These are phyloP conservation scores for Argynnis bischoffii DNA, from an alignment of 2,888 invertebrate genomes.

Conservation along the genomic window DNA sequence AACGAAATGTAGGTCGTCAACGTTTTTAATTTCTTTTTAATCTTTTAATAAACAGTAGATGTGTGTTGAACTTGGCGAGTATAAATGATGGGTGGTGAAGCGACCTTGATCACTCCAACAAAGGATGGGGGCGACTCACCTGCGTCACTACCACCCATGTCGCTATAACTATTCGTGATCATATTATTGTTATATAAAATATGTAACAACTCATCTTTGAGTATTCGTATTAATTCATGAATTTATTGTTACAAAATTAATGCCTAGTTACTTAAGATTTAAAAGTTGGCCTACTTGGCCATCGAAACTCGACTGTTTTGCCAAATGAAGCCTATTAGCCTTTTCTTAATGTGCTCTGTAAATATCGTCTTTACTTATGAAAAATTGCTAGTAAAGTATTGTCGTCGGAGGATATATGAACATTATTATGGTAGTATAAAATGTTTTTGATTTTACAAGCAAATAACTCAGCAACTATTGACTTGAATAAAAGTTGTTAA, in stretches of 20 bases:
- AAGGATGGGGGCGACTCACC: constrained; percentile 49
- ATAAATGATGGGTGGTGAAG: constrained; percentile 39
- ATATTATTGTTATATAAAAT: not conserved
- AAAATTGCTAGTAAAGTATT: too few species aligned
- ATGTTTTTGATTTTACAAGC: too few species aligned
- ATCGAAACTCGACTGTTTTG: not conserved
- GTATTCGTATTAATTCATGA: not conserved
- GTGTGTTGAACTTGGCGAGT: constrained; percentile 43
- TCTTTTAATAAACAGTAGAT: constrained; percentile 35
- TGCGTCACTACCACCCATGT: constrained; percentile 44
- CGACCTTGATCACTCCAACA: constrained; percentile 62
- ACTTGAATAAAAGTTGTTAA: too few species aligned
- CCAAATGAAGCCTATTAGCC: not conserved
- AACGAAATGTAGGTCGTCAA: not conserved
- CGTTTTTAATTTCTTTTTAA: constrained; percentile 25
- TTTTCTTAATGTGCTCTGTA: not conserved
- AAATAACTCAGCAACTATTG: too few species aligned
- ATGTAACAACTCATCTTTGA: not conserved
- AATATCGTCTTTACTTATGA: not conserved
- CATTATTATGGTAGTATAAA: too few species aligned
- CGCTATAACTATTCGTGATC: not conserved
- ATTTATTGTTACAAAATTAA: too few species aligned
- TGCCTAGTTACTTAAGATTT: not conserved
- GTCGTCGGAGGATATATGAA: too few species aligned
- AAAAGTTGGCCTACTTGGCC: constrained; percentile 23